phyloP scores from a whole-genome alignment of 2,113 vertebrate genomes.

The Leptosomus discolor region DNA sequence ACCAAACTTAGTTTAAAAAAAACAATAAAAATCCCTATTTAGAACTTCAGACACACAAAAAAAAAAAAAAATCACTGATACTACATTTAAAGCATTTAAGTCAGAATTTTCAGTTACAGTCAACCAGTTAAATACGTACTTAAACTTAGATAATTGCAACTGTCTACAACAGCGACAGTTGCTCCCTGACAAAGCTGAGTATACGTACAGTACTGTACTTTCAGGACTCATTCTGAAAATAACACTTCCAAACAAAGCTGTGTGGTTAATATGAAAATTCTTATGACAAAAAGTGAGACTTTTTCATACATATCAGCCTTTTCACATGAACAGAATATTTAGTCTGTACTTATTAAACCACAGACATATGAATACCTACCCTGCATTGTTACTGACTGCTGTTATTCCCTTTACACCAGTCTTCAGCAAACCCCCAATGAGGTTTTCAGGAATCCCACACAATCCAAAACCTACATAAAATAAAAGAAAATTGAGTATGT shows the following conservation, averaged over 20 bases:
- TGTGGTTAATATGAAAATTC: background rate
- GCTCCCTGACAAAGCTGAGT: background rate
- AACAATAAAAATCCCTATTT: background rate
- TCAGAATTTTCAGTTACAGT: background rate
- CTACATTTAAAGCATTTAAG: background rate
- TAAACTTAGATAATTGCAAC: background rate
- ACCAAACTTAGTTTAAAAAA: background rate
- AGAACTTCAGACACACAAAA: background rate
- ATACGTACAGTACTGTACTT: background rate
- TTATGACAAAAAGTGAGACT: background rate
- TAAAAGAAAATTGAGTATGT: background rate
- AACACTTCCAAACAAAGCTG: background rate
- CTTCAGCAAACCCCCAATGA: slow-evolving; percentile 91
- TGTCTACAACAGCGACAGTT: background rate
- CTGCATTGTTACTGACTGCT: slow-evolving; percentile 97
- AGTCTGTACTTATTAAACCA: background rate
- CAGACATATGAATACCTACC: slow-evolving; percentile 75
- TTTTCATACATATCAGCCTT: background rate
- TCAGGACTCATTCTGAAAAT: background rate
- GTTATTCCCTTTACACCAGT: slow-evolving; percentile 88
- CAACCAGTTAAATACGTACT: background rate
- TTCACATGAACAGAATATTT: background rate
- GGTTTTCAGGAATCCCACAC: slow-evolving; percentile 97
- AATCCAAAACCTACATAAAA: slow-evolving; percentile 87
- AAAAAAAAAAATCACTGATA: background rate